Evolutionary conservation across 1,140 invertebrate genomes (phyloP).

Genomic region (Trichonephila clavata): DNA sequence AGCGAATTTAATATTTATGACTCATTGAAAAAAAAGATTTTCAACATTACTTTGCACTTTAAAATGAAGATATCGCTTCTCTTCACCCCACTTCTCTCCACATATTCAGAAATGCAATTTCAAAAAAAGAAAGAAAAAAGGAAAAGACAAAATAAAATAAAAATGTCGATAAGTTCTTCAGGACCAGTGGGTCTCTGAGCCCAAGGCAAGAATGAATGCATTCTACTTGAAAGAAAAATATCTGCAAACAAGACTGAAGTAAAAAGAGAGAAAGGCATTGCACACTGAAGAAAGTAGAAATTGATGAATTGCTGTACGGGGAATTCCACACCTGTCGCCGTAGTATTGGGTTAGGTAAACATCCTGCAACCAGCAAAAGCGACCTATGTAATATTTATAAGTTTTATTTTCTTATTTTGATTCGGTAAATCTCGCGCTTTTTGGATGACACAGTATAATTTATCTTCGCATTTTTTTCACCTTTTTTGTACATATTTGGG

Average conservation of each 20-base stretch:
- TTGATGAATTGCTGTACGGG: neutral
- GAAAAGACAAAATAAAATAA: neutral
- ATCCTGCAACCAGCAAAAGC: neutral
- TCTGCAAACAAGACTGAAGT: neutral
- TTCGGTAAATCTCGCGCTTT: neutral
- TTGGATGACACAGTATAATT: neutral
- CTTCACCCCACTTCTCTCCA: too few relatives aligned
- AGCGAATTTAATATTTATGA: constrained; percentile 40
- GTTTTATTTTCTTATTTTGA: neutral
- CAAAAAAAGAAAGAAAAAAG: neutral
- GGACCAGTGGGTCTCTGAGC: neutral
- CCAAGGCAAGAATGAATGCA: neutral
- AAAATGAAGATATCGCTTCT: neutral
- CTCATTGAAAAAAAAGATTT: constrained; percentile 4
- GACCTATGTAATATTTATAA: neutral
- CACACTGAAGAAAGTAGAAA: neutral
- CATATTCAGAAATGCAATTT: neutral
- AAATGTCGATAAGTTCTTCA: neutral
- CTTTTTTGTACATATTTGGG: too few relatives aligned
- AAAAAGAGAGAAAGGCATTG: neutral
- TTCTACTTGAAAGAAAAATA: neutral
- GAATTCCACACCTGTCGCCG: constrained; percentile 10
- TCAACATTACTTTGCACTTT: neutral
- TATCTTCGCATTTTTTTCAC: neutral
- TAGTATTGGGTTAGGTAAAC: constrained; percentile 5